phyloP scores from a whole-genome alignment of 2,888 invertebrate species.

The Andrena chrysosceles region DNA sequence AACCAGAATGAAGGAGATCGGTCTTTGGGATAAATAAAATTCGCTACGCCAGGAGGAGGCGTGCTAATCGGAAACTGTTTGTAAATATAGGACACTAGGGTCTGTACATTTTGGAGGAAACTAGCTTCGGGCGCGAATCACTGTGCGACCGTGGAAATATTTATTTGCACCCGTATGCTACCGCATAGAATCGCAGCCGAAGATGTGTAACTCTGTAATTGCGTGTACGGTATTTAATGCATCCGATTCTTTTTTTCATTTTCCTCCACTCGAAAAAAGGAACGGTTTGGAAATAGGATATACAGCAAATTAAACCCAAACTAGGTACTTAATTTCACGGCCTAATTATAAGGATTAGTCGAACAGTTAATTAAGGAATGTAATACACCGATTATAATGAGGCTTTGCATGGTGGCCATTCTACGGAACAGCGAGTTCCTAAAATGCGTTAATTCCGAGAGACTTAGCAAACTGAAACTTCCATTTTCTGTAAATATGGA shows the following conservation, averaged over 20 bases:
- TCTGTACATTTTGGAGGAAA: neutral
- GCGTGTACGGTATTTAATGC: conserved; percentile 25
- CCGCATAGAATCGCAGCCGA: neutral
- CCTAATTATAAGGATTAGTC: conserved; percentile 83
- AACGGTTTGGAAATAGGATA: conserved; percentile 46
- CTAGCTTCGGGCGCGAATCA: neutral
- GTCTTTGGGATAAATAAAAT: conserved; percentile 92
- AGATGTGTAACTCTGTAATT: conserved; percentile 8
- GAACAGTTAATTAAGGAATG: conserved; percentile 83
- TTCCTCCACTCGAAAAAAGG: conserved; percentile 9
- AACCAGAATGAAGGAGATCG: conserved; percentile 95
- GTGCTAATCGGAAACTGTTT: neutral
- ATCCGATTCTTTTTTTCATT: neutral
- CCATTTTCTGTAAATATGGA: conserved; percentile 26
- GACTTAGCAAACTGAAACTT: conserved; percentile 39
- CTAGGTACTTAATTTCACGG: conserved; percentile 81
- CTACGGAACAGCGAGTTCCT: conserved; percentile 80
- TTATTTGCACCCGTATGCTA: conserved; percentile 14
- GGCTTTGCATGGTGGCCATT: conserved; percentile 72
- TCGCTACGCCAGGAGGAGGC: neutral
- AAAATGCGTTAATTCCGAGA: conserved; percentile 55
- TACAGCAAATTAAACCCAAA: conserved; percentile 65
- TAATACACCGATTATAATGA: conserved; percentile 81
- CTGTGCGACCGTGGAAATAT: neutral
- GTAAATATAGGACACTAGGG: conserved; percentile 10